These are phyloP conservation scores for Drosophila baimaii DNA, from an alignment of 1,140 invertebrate species.

Conservation along the genomic window DNA sequence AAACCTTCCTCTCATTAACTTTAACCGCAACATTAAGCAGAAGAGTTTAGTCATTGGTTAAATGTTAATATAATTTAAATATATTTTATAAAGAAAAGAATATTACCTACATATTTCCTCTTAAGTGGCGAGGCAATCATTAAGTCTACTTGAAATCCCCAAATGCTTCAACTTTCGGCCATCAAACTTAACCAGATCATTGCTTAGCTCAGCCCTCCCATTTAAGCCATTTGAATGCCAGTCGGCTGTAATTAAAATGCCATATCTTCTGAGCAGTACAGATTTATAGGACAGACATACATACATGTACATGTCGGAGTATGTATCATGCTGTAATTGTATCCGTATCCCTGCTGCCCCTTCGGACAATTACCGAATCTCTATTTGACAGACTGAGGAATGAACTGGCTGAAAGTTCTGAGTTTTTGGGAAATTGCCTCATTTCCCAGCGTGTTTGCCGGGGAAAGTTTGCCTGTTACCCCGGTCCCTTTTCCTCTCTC, in stretches of 20 bases:
- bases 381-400: conserved; percentile 47
- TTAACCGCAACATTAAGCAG: too few species aligned
- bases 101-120: background rate
- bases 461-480: conserved; percentile 21
- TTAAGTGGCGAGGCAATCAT: background rate
- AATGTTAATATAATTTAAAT: too few species aligned
- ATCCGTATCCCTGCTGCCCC: background rate
- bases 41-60: too few species aligned
- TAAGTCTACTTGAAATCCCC: background rate
- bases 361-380: conserved; percentile 43
- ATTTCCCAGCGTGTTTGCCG: conserved; percentile 46
- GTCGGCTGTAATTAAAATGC: conserved; percentile 26
- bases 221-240: background rate
- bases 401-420: conserved; percentile 39
- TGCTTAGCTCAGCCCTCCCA: too few species aligned
- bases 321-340: conserved; percentile 35
- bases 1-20: too few species aligned
- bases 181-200: background rate
- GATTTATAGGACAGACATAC: conserved; percentile 24
- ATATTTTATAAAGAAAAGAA: background rate
- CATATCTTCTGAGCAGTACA: conserved; percentile 15
- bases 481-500: background rate
- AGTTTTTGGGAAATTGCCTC: conserved; percentile 48
- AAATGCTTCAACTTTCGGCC: background rate
- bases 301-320: background rate